Evolutionary conservation across 1,140 invertebrate species (phyloP).

Genomic region (Pachyrhynchus sulphureomaculatus): DNA sequence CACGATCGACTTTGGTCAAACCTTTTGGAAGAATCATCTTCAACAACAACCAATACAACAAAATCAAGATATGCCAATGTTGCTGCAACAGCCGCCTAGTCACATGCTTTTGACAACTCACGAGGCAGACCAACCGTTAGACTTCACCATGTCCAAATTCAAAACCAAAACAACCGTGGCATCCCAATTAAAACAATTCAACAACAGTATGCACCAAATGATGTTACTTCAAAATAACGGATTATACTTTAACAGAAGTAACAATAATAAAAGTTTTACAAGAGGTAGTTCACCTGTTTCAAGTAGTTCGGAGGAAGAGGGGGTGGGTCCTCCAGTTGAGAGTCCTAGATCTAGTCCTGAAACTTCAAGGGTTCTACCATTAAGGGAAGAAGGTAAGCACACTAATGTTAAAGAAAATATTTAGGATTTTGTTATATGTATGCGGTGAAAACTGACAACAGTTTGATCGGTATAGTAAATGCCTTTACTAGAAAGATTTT

Average conservation of each 20-base stretch:
- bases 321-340: conserved; percentile 43
- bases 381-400: conserved; percentile 46
- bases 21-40: conserved; percentile 37
- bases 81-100: conserved; percentile 48
- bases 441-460: too few species aligned
- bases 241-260: conserved; percentile 45
- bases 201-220: conserved; percentile 47
- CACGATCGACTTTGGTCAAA: conserved; percentile 47
- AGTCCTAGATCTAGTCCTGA: conserved; percentile 46
- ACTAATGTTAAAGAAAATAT: too few species aligned
- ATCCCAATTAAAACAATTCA: conserved; percentile 45
- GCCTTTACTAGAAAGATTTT: too few species aligned
- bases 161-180: conserved; percentile 47
- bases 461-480: too few species aligned
- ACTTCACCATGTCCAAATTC: conserved; percentile 56
- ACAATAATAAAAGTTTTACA: conserved; percentile 49
- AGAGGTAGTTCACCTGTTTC: conserved; percentile 47
- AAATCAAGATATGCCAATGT: conserved; percentile 50
- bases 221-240: conserved; percentile 49
- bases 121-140: conserved; percentile 51
- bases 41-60: conserved; percentile 4
- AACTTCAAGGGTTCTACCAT: conserved; percentile 35
- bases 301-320: conserved; percentile 48
- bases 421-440: too few species aligned
- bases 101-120: conserved; percentile 45